phyloP scores from a whole-genome alignment of 2,113 vertebrate genomes.

The Cacatua alba region DNA sequence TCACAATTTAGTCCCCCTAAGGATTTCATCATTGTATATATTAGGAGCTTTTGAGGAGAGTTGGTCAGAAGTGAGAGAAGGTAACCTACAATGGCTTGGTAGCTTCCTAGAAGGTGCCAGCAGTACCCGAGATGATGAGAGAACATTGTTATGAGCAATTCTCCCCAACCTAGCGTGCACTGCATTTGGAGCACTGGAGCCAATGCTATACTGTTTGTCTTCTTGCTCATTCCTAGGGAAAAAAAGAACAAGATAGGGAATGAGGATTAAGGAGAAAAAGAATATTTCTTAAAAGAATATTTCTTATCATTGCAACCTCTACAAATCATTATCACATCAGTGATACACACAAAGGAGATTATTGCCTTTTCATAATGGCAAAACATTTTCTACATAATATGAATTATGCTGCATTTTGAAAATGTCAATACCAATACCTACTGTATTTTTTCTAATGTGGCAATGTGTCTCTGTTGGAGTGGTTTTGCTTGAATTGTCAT shows the following conservation, averaged over 20 bases:
- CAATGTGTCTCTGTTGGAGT: conserved; percentile 80
- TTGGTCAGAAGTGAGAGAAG: conserved; percentile 69
- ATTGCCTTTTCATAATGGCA: not conserved
- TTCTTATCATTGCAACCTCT: not conserved
- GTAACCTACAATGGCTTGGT: conserved; percentile 65
- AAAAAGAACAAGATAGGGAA: not conserved
- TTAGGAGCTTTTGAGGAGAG: conserved; percentile 70
- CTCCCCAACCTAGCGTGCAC: conserved; percentile 30
- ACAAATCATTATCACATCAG: not conserved
- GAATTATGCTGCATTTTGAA: not conserved
- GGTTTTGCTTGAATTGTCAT: conserved; percentile 89
- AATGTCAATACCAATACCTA: conserved; percentile 53
- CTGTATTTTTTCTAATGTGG: conserved; percentile 72
- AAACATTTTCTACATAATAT: not conserved
- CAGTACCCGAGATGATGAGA: conserved; percentile 43
- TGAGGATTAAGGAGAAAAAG: not conserved
- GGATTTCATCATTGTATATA: conserved; percentile 68
- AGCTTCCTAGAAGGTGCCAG: conserved; percentile 68
- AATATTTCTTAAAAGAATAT: not conserved
- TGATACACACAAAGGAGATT: not conserved
- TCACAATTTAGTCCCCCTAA: conserved; percentile 81
- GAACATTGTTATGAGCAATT: conserved; percentile 31
- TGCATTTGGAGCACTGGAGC: conserved; percentile 3
- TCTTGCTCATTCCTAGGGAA: conserved; percentile 76
- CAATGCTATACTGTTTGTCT: conserved; percentile 29